These are phyloP conservation scores for Hemiscyllium ocellatum DNA, from an alignment of 2,113 vertebrate species.

Conservation along the genomic window DNA sequence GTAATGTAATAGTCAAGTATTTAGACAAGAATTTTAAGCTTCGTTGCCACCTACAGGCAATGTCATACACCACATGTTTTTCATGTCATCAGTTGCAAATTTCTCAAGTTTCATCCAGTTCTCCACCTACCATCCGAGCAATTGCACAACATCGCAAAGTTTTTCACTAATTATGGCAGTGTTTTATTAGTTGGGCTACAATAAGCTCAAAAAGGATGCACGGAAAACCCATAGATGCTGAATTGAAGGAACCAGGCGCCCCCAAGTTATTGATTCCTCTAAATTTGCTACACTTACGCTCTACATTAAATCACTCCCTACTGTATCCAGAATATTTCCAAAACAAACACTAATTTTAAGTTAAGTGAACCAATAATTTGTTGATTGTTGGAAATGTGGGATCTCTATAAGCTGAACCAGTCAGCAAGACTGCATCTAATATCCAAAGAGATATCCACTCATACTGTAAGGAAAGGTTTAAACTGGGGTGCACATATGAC, in stretches of 20 bases:
- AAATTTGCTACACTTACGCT: not conserved
- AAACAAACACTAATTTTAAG: not conserved
- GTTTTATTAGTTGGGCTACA: not conserved
- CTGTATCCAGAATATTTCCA: not conserved
- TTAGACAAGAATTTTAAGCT: not conserved
- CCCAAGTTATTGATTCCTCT: not conserved
- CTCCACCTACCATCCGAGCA: not conserved
- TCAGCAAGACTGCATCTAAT: no score
- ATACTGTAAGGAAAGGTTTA: no score
- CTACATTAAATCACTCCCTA: not conserved
- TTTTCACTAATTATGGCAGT: not conserved
- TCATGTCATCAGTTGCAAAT: not conserved
- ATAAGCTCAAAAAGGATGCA: not conserved
- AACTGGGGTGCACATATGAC: no score
- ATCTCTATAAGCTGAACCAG: no score
- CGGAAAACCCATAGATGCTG: not conserved
- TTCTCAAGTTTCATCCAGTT: not conserved
- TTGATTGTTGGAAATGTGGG: no score
- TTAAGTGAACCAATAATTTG: not conserved
- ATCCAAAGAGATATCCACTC: no score
- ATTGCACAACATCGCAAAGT: not conserved
- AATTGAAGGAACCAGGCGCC: not conserved
- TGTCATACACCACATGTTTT: not conserved
- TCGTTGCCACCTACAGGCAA: constrained; percentile 19
- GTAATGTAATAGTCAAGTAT: not conserved